These are phyloP conservation scores for Pollimyrus isidori DNA, from an alignment of 2,113 vertebrate species.

Conservation along the genomic window DNA sequence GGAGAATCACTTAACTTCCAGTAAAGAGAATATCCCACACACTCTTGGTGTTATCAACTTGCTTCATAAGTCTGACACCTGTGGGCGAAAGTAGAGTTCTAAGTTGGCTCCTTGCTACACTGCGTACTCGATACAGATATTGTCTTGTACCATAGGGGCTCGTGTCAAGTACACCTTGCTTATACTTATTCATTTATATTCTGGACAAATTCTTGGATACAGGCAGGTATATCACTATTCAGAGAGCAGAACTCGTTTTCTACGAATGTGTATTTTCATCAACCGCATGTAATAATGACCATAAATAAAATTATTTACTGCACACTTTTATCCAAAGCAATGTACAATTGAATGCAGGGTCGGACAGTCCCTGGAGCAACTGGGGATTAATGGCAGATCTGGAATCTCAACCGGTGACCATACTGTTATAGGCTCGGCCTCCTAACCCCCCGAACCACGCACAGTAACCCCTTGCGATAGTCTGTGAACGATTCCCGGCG, in stretches of 20 bases:
- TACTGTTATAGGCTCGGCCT: neutral
- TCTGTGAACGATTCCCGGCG: neutral
- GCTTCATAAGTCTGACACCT: neutral
- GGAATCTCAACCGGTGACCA: neutral
- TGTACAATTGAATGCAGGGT: neutral
- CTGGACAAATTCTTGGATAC: constrained; percentile 33
- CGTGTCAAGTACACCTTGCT: constrained; percentile 21
- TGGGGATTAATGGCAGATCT: neutral
- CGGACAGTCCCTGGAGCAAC: neutral
- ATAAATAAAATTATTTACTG: neutral
- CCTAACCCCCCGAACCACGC: neutral
- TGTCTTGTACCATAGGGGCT: constrained; percentile 20
- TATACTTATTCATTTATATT: constrained; percentile 39
- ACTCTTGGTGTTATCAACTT: neutral
- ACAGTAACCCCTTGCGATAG: neutral
- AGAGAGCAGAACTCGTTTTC: constrained; percentile 35
- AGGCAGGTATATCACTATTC: constrained; percentile 30
- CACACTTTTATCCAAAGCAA: neutral
- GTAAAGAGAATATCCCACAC: neutral
- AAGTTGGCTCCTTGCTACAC: neutral
- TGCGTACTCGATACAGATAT: neutral
- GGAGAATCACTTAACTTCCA: neutral
- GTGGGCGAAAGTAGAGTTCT: neutral
- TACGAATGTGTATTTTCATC: constrained; percentile 31
- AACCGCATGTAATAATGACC: constrained; percentile 34